These are phyloP conservation scores for Fundulus diaphanus DNA, from an alignment of 2,797 vertebrate species.

Conservation along the genomic window DNA sequence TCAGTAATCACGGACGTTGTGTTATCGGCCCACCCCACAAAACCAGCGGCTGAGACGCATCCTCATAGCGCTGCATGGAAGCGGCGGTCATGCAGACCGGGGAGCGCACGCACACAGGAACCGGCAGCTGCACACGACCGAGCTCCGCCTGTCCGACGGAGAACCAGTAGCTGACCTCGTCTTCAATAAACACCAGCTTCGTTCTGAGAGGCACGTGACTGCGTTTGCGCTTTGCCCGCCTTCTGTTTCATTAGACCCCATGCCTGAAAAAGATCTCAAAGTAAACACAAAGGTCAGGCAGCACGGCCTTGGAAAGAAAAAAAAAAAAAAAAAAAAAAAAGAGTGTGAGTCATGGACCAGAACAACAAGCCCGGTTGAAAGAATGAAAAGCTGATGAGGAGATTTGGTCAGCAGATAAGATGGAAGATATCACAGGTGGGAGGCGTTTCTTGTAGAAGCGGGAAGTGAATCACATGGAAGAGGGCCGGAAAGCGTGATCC, in stretches of 20 bases:
- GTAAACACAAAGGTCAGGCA: not conserved
- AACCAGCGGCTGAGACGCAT: no score
- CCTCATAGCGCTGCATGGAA: no score
- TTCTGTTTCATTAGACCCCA: not conserved
- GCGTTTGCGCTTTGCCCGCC: not conserved
- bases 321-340: no score
- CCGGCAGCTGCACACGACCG: no score
- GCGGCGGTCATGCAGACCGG: no score
- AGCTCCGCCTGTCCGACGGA: no score
- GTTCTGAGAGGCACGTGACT: not conserved
- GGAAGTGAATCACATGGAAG: not conserved
- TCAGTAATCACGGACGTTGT: no score
- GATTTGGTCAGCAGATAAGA: slow-evolving; percentile 1
- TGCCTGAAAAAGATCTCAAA: not conserved
- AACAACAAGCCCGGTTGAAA: not conserved
- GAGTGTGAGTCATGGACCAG: not conserved
- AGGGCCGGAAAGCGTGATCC: not conserved
- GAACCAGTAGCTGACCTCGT: no score
- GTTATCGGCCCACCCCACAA: no score
- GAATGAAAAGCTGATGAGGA: not conserved
- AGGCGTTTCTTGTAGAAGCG: not conserved
- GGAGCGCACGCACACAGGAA: no score
- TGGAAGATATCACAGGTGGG: not conserved
- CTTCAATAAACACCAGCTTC: not conserved
- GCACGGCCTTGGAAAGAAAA: not conserved